These are phyloP conservation scores for Cerceris rybyensis DNA, from an alignment of 2,888 invertebrate species.

Conservation along the genomic window DNA sequence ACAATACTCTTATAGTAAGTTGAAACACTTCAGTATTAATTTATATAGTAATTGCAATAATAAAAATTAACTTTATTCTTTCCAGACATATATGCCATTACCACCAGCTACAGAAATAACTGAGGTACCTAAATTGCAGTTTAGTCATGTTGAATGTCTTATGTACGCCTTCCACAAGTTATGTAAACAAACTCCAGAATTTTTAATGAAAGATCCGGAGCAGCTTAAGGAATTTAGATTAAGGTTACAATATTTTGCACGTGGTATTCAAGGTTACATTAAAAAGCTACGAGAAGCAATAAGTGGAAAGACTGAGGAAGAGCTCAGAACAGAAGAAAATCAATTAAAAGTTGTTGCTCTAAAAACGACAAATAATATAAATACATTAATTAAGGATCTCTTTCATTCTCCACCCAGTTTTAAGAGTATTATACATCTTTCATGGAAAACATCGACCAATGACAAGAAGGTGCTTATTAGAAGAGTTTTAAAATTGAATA, in stretches of 20 bases:
- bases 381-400: constrained; percentile 94
- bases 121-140: constrained; percentile 92
- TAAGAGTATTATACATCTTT: constrained; percentile 91
- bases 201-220: constrained; percentile 88
- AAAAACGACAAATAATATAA: constrained; percentile 96
- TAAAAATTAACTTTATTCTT: constrained; percentile 47
- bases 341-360: constrained; percentile 90
- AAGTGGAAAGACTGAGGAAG: constrained; percentile 87
- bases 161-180: constrained; percentile 90
- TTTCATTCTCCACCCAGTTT: constrained; percentile 97
- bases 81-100: constrained; percentile 93
- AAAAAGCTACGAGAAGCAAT: constrained; percentile 88
- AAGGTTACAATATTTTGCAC: constrained; percentile 94
- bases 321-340: constrained; percentile 90
- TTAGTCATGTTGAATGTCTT: constrained; percentile 96
- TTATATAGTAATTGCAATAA: neutral
- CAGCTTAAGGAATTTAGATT: constrained; percentile 93
- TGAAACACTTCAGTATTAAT: constrained; percentile 6
- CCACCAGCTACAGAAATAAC: constrained; percentile 88
- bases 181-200: constrained; percentile 90
- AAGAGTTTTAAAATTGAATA: neutral
- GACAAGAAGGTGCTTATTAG: constrained; percentile 82
- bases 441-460: constrained; percentile 85
- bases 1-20: constrained; percentile 90
- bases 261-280: constrained; percentile 93